Conservation (phyloP, 2,113 vertebrate species). For the Corvus moneduloides region DNA sequence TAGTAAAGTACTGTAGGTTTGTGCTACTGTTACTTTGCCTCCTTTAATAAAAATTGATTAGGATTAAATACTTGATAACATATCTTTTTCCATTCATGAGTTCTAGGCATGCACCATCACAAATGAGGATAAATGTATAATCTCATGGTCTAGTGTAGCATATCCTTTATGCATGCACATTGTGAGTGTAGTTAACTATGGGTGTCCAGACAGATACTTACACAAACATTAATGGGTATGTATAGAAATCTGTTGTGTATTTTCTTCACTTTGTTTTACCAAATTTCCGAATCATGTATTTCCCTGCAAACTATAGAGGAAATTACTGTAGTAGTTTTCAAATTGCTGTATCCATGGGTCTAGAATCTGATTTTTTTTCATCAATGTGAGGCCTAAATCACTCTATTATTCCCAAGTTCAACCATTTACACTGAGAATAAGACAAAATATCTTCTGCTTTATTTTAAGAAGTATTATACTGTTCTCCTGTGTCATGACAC, state of each 20-base stretch:
- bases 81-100: constrained; percentile 1
- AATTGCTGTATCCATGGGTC: neutral
- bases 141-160: constrained; percentile 13
- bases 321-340: neutral
- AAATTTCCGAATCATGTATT: neutral
- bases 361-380: neutral
- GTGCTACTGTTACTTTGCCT: constrained; percentile 27
- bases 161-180: neutral
- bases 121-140: constrained; percentile 61
- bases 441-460: neutral
- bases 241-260: neutral
- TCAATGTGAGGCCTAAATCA: neutral
- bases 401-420: neutral
- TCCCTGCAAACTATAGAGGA: neutral
- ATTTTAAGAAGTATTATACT: neutral
- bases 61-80: constrained; percentile 41
- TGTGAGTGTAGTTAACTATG: neutral
- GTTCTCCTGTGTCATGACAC: neutral
- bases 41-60: constrained; percentile 56
- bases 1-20: neutral
- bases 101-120: constrained; percentile 15
- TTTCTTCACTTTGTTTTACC: neutral
- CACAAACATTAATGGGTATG: neutral
- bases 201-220: neutral
- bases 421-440: neutral